phyloP scores from a whole-genome alignment of 2,797 vertebrate species.

The Petrocephalus sullivani region DNA sequence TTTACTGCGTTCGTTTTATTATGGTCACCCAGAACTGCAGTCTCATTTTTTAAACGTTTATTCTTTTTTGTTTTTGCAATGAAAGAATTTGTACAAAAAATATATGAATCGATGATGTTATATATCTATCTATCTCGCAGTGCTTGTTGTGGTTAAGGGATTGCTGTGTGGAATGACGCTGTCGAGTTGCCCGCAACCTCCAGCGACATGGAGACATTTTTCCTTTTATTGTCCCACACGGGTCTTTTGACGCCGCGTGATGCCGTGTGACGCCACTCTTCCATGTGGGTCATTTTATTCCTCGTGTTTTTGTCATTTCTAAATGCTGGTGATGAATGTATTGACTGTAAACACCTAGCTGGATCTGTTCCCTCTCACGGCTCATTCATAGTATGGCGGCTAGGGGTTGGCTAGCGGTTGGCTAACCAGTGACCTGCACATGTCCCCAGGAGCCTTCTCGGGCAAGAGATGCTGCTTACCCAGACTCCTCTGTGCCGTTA shows the following conservation, averaged over 20 bases:
- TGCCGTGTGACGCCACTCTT: neutral
- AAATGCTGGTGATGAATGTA: slow-evolving; percentile 3
- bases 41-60: neutral
- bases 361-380: neutral
- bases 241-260: neutral
- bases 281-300: neutral
- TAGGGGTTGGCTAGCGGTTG: neutral
- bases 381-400: neutral
- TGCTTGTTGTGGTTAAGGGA: neutral
- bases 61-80: neutral
- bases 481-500: neutral
- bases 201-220: neutral
- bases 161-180: neutral
- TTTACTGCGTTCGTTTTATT: neutral
- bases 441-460: neutral
- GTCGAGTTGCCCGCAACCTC: neutral
- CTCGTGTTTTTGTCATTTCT: neutral
- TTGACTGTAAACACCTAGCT: neutral
- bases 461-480: neutral
- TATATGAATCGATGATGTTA: neutral
- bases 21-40: neutral
- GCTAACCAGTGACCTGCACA: neutral
- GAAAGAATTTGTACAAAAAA: neutral
- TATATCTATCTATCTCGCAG: neutral
- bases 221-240: neutral